Percentiles rank a stretch among this genome's conserved stretches.
Evolutionary conservation across 1,140 invertebrate species (phyloP).

Genomic region (Drosophila virilis): DNA sequence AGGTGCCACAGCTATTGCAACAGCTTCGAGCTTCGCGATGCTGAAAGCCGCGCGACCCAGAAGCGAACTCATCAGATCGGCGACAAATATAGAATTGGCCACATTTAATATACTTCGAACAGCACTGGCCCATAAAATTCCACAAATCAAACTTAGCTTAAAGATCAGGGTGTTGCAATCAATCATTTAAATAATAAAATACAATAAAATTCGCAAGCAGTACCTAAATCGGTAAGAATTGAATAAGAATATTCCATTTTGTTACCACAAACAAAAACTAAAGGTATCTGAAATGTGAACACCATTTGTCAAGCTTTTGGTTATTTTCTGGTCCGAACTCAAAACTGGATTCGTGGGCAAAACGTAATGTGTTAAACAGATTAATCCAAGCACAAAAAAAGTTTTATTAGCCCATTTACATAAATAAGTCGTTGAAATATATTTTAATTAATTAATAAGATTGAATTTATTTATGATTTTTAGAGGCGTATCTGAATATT

Average conservation of each 20-base stretch:
- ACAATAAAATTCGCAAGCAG: too few relatives aligned
- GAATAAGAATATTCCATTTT: constrained; percentile 13
- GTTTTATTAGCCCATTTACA: constrained; percentile 69
- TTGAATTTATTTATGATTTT: constrained; percentile 63
- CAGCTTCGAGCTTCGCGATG: constrained; percentile 35
- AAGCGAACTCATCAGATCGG: constrained; percentile 24
- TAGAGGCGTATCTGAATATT: constrained; percentile 57
- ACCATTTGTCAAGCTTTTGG: constrained; percentile 41
- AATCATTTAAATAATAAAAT: not conserved
- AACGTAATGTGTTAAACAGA: constrained; percentile 69
- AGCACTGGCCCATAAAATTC: not conserved
- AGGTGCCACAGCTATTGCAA: constrained; percentile 58
- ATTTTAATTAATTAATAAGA: constrained; percentile 67
- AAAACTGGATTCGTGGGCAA: constrained; percentile 27
- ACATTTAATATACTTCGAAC: not conserved
- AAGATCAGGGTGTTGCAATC: constrained; percentile 9
- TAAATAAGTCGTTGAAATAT: constrained; percentile 63
- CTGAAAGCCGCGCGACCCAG: constrained; percentile 31
- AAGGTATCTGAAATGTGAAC: constrained; percentile 23
- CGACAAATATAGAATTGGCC: constrained; percentile 29
- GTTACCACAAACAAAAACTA: not conserved
- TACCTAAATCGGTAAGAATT: too few relatives aligned
- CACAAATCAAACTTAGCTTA: constrained; percentile 34
- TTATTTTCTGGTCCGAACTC: constrained; percentile 45
- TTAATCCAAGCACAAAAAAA: constrained; percentile 56